Evolutionary conservation across 2,113 vertebrate genomes (phyloP).

Genomic region (Hylia prasina): DNA sequence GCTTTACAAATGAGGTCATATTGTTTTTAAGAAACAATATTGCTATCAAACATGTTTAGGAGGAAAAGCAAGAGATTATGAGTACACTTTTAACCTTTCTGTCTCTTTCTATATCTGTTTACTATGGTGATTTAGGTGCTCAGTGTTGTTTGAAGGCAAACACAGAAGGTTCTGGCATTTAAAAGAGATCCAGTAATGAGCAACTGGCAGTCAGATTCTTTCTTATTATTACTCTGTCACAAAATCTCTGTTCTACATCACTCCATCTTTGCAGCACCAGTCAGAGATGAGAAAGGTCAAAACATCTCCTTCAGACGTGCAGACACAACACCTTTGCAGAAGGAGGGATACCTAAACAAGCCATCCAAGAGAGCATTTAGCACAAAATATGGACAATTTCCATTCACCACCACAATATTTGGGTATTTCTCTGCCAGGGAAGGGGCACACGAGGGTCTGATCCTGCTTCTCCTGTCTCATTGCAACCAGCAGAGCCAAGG

Average conservation of each 20-base stretch:
- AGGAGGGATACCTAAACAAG: background rate
- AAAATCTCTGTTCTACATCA: slow-evolving; percentile 66
- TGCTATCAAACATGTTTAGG: slow-evolving; percentile 74
- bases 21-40: slow-evolving; percentile 83
- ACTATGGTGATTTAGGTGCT: slow-evolving; percentile 64
- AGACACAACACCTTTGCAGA: background rate
- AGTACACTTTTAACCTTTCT: slow-evolving; percentile 75
- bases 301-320: background rate
- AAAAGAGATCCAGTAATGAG: slow-evolving; percentile 59
- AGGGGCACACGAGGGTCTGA: background rate
- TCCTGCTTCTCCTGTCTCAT: background rate
- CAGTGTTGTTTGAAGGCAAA: slow-evolving; percentile 67
- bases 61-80: slow-evolving; percentile 71
- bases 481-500: background rate
- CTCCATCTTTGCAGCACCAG: slow-evolving; percentile 44
- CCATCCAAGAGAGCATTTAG: background rate
- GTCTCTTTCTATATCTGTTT: slow-evolving; percentile 74
- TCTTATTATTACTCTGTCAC: slow-evolving; percentile 68
- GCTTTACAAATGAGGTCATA: slow-evolving; percentile 84
- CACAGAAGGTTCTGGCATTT: slow-evolving; percentile 69
- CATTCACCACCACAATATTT: no score
- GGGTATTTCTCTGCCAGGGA: background rate
- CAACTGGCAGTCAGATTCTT: slow-evolving; percentile 58
- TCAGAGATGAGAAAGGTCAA: slow-evolving; percentile 62
- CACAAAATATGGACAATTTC: no score